phyloP scores from a whole-genome alignment of 1,140 invertebrate species.

The Philotrypesis tridentata region DNA sequence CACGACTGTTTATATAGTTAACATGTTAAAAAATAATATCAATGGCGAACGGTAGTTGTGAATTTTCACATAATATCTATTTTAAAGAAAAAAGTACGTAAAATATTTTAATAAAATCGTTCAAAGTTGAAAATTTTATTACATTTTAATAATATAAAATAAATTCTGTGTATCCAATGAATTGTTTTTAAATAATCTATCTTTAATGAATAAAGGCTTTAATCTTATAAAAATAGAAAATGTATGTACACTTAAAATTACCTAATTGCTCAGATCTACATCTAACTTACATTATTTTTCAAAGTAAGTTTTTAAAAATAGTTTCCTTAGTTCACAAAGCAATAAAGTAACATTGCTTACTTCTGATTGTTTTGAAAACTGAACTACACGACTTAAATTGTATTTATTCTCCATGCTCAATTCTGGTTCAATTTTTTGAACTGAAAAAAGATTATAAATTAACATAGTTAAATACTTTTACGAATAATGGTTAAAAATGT shows the following conservation, averaged over 20 bases:
- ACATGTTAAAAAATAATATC: background rate
- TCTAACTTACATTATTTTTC: slow-evolving; percentile 8
- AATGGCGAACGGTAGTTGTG: background rate
- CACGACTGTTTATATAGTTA: background rate
- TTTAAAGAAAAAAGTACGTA: slow-evolving; percentile 31
- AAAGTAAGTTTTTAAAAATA: slow-evolving; percentile 59
- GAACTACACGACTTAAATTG: slow-evolving; percentile 50
- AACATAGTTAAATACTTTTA: background rate
- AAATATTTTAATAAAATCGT: slow-evolving; percentile 53
- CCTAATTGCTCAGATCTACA: background rate
- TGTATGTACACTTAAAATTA: slow-evolving; percentile 21
- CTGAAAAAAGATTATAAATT: slow-evolving; percentile 54
- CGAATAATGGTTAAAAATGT: too few species aligned
- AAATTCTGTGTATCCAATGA: slow-evolving; percentile 53
- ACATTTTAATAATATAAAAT: slow-evolving; percentile 28
- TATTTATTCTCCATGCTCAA: slow-evolving; percentile 55
- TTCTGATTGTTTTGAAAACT: slow-evolving; percentile 53
- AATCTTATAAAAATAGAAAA: slow-evolving; percentile 48
- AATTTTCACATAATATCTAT: slow-evolving; percentile 30
- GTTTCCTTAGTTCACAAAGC: slow-evolving; percentile 58
- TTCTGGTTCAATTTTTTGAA: slow-evolving; percentile 60
- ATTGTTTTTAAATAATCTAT: slow-evolving; percentile 54
- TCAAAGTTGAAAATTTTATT: slow-evolving; percentile 47
- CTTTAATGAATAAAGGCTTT: slow-evolving; percentile 62
- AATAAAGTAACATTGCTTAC: slow-evolving; percentile 55